Evolutionary conservation across 2,888 invertebrate species (phyloP), one percentile per base, ranked within the genome.

Genomic region (Cryptus viduatorius): DNA sequence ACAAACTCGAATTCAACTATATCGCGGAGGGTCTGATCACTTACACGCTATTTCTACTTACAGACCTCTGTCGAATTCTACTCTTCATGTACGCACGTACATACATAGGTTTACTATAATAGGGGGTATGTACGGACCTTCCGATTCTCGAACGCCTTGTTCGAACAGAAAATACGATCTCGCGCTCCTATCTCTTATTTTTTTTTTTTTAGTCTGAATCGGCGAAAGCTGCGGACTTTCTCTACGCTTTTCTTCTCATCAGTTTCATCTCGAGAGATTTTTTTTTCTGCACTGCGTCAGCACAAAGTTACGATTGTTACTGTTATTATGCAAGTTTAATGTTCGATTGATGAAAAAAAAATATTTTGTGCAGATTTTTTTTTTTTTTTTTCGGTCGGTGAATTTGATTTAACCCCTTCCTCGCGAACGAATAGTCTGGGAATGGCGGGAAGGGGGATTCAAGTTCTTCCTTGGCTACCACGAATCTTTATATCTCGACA

Each of bases 401-500:
- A 59, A 59, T 59, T 31, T 31, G 59, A 59, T 59, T 59, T 14
- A 59, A 59, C 59, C 59, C 10, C 31, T n/a, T 59, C 59, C n/a
- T 1, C 31, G 29, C 61, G 48, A 16, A 48, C 29, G 59, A 10
- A 59, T 24, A 14, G 59, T 59, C 59, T n/a, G 59, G 24, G 3
- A 8, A 24, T 0, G 44, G 44, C 1, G 48, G 19, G 44, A 24
- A 37, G 42, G 8, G 37, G 42, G n/a, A 78, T 84, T 29, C n/a
- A 3, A 16, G 59, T 31, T 59, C 87, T 86, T 84, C 82, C 86
- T 86, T 89, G 89, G 91, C 89, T 88, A 87, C 84, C 85, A 87
- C 82, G 89, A 89, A 90, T 90, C 89, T 88, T 89, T 88, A 90
- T 92, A 91, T 92, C 90, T 90, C 87, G 86, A 88, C 89, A 89